Percentiles rank a stretch among this genome's conserved stretches.
Conservation (phyloP, 2,888 invertebrate species). For the Orthonychiurus folsomi region DNA sequence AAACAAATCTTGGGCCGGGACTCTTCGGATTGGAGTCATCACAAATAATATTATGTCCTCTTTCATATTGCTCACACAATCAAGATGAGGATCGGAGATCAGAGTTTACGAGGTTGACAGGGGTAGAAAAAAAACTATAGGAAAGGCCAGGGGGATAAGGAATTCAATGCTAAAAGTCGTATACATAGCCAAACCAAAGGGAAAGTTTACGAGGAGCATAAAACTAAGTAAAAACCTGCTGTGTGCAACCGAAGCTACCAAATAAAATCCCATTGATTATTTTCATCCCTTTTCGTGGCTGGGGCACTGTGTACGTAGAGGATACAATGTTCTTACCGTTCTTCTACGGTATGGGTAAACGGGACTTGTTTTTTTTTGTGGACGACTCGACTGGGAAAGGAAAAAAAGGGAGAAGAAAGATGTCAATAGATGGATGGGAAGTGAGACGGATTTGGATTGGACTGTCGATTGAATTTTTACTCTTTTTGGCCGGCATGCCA, state of each 20-base stretch:
- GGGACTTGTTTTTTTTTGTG: too few relatives aligned
- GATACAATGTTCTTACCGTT: too few relatives aligned
- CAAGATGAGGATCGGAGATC: background rate
- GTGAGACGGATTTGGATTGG: background rate
- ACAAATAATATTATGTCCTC: background rate
- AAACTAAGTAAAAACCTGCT: conserved; percentile 1
- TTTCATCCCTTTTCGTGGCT: too few relatives aligned
- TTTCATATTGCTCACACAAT: background rate
- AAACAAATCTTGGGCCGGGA: too few relatives aligned
- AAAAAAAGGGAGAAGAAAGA: background rate
- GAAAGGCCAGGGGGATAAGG: background rate
- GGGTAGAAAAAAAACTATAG: background rate
- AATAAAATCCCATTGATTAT: background rate
- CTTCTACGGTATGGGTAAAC: too few relatives aligned
- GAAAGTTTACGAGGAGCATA: background rate
- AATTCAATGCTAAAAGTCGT: background rate
- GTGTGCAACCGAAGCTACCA: background rate
- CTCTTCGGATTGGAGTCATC: background rate
- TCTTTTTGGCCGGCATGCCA: background rate
- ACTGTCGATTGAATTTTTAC: background rate
- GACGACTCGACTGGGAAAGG: too few relatives aligned
- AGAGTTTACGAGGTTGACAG: background rate
- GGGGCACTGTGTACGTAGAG: too few relatives aligned
- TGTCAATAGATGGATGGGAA: background rate
- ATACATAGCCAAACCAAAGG: background rate